Base-by-base conservation (phyloP, 1,140 invertebrate genomes). In the Aphis gossypii region DNA sequence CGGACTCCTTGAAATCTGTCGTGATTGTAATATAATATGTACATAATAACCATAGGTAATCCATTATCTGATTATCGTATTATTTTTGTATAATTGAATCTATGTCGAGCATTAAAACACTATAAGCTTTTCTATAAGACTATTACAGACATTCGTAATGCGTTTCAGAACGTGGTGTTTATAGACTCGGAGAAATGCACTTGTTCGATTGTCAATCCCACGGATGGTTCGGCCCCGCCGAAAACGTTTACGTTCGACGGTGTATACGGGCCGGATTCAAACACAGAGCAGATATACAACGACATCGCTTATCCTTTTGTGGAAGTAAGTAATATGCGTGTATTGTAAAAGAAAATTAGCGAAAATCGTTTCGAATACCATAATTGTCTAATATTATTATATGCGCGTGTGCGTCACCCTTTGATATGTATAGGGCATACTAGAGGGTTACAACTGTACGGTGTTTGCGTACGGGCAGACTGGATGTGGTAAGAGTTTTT, bases 391-490 rank as follows among this genome's bases (percentile, higher is more conserved):
- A 30, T 82, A 82, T 82, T 82, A 2, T 82, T 41, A 41, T 30
- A 68, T 9, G 25, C 30, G 25, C 2, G 25, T n/a, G 60, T 4
- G 30, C 4, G 25, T 68, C 0, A 68, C 9, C 3, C 2, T n/a
- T n/a, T 30, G 25, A 35, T 88, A 41, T 94, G n/a, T 95, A 51
- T 51, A 97, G 97, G 98, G 98, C 54, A 97, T 98, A 5, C 95
- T 98, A 35, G 97, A 98, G 94, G 98, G 98, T 25, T 98, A 98
- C 95, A 98, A 98, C 95, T 97, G 97, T 20, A 98, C 98, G 0
- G 97, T 98, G 30, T 98, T 98, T 95, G 98, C 98, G 0, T 98
- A 98, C 94, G 98, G 98, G 0, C 98, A 98, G 95, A 98, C 98
- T 1, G 98, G 98, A 2, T 98, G 97, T 94, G 97, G 98, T 0